Conservation (phyloP, 2,888 invertebrate genomes). For the Plagodis pulveraria region DNA sequence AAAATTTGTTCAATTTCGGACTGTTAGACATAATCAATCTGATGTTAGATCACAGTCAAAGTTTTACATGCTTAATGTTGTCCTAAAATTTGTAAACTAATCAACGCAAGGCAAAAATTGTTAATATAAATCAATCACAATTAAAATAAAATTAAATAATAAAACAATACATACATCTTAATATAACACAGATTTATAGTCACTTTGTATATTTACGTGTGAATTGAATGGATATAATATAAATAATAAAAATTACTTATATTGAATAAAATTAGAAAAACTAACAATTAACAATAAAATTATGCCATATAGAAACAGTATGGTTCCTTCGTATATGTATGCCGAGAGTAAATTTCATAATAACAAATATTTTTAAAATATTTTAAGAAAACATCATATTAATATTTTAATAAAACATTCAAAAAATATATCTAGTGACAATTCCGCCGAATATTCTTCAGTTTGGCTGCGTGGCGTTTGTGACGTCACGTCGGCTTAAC, state of each 20-base stretch:
- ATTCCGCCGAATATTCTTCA: too few species aligned
- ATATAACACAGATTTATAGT: slow-evolving; percentile 40
- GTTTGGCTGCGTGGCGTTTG: too few species aligned
- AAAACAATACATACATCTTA: slow-evolving; percentile 43
- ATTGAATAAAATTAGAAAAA: slow-evolving; percentile 38
- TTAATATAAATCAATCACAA: slow-evolving; percentile 45
- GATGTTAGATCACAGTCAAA: not conserved
- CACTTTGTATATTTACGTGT: slow-evolving; percentile 42
- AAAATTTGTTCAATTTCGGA: not conserved
- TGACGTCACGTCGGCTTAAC: too few species aligned
- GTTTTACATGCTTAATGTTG: slow-evolving; percentile 2
- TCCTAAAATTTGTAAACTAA: slow-evolving; percentile 23
- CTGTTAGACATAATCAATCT: slow-evolving; percentile 1
- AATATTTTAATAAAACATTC: too few species aligned
- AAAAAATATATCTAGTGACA: too few species aligned
- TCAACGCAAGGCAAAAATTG: slow-evolving; percentile 51
- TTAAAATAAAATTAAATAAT: slow-evolving; percentile 43
- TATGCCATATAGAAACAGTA: slow-evolving; percentile 14
- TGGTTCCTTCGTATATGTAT: not conserved
- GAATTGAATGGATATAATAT: slow-evolving; percentile 42
- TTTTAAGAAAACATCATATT: too few species aligned
- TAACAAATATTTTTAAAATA: too few species aligned
- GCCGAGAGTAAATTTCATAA: too few species aligned
- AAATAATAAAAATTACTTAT: slow-evolving; percentile 33
- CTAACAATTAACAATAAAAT: slow-evolving; percentile 34